Evolutionary conservation across 2,113 vertebrate species (phyloP).

Genomic region (Haemorhous mexicanus): DNA sequence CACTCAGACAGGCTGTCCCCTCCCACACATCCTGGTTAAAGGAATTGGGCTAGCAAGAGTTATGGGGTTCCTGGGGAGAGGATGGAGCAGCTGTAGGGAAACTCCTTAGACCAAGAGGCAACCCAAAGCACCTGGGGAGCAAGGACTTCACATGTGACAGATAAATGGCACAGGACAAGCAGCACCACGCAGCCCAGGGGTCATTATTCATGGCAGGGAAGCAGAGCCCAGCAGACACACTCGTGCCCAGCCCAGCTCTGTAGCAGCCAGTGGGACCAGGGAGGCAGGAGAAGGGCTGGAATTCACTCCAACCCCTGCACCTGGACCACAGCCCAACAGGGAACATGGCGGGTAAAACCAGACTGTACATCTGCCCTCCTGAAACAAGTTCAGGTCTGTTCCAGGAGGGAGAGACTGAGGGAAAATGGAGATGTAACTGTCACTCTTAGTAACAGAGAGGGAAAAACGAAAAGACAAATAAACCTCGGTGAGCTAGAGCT

Average conservation of each 20-base stretch:
- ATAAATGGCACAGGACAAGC: background rate
- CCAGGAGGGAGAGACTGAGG: background rate
- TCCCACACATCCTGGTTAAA: background rate
- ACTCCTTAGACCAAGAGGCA: background rate
- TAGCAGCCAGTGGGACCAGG: background rate
- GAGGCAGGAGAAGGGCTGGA: background rate
- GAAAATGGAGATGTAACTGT: constrained; percentile 31
- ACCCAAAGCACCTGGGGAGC: background rate
- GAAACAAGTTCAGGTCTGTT: constrained; percentile 15
- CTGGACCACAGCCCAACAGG: background rate
- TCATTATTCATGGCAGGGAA: accelerated
- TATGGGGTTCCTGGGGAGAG: background rate
- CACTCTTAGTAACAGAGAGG: background rate
- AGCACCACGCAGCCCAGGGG: background rate
- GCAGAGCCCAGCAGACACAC: background rate
- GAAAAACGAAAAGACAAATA: background rate
- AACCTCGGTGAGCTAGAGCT: background rate
- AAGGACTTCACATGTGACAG: background rate
- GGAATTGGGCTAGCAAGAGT: background rate
- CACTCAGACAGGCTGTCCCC: background rate
- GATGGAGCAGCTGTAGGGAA: background rate
- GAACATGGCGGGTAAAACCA: background rate
- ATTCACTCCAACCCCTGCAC: background rate
- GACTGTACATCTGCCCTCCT: background rate
- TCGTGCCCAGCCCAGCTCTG: background rate